phyloP scores from a whole-genome alignment of 2,797 vertebrate genomes.

The Spea hammondii region DNA sequence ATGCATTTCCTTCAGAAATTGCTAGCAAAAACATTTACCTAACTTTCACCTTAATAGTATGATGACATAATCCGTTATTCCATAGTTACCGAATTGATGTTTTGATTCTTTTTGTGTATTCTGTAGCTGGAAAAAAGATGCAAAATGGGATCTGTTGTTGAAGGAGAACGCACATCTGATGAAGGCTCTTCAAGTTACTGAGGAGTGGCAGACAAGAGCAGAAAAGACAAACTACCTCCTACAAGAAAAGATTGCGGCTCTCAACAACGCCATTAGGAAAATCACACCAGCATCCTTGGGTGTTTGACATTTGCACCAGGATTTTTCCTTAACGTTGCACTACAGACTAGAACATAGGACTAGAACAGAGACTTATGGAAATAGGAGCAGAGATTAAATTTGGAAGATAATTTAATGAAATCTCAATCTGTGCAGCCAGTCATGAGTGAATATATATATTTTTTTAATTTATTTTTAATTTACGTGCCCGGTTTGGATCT shows the following conservation, averaged over 20 bases:
- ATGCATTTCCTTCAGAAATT: no score
- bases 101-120: constrained; percentile 2
- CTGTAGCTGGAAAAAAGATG: constrained; percentile 71
- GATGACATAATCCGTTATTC: no score
- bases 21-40: no score
- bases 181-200: constrained; percentile 78
- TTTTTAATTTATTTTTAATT: no score
- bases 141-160: constrained; percentile 65
- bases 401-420: no score
- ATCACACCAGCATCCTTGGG: constrained; percentile 72
- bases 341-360: not conserved
- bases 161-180: constrained; percentile 83
- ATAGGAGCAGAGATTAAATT: no score
- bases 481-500: no score
- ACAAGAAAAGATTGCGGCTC: constrained; percentile 81
- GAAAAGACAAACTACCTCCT: constrained; percentile 79
- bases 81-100: no score
- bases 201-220: constrained; percentile 78
- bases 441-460: no score
- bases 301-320: not conserved
- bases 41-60: no score
- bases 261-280: constrained; percentile 79
- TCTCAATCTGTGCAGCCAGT: no score
- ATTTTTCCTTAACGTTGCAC: not conserved
- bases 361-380: no score